Base-by-base conservation (phyloP, 1,140 invertebrate species). In the Melanaphis sacchari region DNA sequence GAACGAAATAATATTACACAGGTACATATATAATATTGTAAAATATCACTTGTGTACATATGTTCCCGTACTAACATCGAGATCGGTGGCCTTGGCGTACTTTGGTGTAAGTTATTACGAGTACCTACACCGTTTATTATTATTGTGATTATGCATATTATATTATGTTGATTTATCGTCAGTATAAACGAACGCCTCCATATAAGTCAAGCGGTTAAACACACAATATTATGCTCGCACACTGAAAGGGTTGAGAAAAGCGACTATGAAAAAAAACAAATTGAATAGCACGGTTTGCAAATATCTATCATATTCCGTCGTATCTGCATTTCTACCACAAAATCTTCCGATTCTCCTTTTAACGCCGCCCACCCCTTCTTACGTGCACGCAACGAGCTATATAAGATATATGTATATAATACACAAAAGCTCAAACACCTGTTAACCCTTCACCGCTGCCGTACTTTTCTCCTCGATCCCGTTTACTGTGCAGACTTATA, bases 371-470 rank as follows among this genome's bases (percentile, higher is more conserved):
- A 15, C 59, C 5, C 59, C 59, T 11, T 15, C 8, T 40, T 22
- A 7, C 36, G 22, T 4, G 38, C 81, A 66, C 59, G 59, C 59
- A 66, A n/a, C 31, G 59, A n/a, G 31, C 31, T n/a, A n/a, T 66
- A 66, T 5, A 66, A n/a, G 3, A n/a, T 66, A 66, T 59, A 59
- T 59, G 8, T 59, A 59, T 59, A 66, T n/a, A 18, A n/a, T 76
- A n/a, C 6, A n/a, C 59, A 76, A n/a, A 76, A 76, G 59, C 59
- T 18, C 82, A 40, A 87, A 87, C 85, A 87, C 85, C 85, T 87
- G 85, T 87, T 41, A 85, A 85, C 84, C 40, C 84, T 82, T 82
- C 76, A 84, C 41, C 41, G 41, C 43, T 46, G 43, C 6, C 24
- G 82, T 26, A 36, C 76, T 82, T 82, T 82, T 38, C 18, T 24